Evolutionary conservation across 1,140 invertebrate species (phyloP).

Genomic region (Drosophila lacteicornis): DNA sequence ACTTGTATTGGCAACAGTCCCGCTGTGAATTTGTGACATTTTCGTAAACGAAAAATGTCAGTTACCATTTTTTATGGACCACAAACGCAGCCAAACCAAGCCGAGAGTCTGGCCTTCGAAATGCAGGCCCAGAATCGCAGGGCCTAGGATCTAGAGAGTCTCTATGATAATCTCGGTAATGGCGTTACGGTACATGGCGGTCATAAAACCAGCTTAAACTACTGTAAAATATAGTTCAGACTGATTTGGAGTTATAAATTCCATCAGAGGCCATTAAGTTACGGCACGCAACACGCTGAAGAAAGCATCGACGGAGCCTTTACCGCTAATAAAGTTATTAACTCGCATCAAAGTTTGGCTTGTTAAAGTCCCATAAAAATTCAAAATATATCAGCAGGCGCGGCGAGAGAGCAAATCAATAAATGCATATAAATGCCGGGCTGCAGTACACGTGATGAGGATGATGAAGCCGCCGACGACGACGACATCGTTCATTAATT

Average conservation of each 20-base stretch:
- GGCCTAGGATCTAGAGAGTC: conserved; percentile 50
- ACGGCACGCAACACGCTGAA: conserved; percentile 56
- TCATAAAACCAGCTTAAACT: conserved; percentile 69
- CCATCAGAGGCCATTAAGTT: conserved; percentile 60
- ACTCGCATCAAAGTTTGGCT: conserved; percentile 68
- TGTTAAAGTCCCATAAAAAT: conserved; percentile 79
- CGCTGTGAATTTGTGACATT: conserved; percentile 85
- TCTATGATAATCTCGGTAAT: conserved; percentile 32
- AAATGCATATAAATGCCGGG: conserved; percentile 75
- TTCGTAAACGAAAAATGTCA: conserved; percentile 85
- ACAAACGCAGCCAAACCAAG: conserved; percentile 23
- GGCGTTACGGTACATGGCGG: conserved; percentile 71
- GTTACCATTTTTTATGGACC: conserved; percentile 84
- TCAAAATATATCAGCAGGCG: conserved; percentile 68
- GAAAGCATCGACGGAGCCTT: conserved; percentile 37
- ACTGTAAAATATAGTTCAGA: conserved; percentile 81
- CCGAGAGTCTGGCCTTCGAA: not conserved
- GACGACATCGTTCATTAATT: conserved; percentile 78
- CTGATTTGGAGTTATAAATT: conserved; percentile 75
- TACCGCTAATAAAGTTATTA: conserved; percentile 76
- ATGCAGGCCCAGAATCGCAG: conserved; percentile 16
- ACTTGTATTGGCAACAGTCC: conserved; percentile 85
- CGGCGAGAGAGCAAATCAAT: conserved; percentile 47
- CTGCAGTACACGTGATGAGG: conserved; percentile 25
- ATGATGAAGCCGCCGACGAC: conserved; percentile 13